Conservation (phyloP, 2,797 vertebrate species). For the Ctenosaura bakeri region DNA sequence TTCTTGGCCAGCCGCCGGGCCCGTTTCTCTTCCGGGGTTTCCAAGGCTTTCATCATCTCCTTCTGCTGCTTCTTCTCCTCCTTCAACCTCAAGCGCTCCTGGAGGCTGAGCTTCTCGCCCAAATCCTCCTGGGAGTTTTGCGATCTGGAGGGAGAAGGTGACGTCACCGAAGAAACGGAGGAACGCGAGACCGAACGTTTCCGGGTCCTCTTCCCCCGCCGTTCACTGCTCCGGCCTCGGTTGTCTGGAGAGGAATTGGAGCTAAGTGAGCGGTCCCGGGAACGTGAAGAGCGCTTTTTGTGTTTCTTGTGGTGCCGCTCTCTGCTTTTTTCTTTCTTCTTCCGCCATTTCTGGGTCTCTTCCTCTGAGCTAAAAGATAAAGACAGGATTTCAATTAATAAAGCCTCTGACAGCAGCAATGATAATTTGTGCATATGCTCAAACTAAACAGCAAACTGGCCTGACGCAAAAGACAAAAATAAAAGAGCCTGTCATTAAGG, state of each 20-base stretch:
- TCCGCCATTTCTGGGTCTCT: slow-evolving; percentile 63
- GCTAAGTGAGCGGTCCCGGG: slow-evolving; percentile 40
- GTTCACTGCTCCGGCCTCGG: slow-evolving; percentile 40
- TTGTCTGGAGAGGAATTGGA: slow-evolving; percentile 52
- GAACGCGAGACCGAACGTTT: slow-evolving; percentile 78
- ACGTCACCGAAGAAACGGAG: slow-evolving; percentile 83
- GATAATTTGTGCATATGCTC: too few relatives aligned
- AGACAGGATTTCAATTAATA: too few relatives aligned
- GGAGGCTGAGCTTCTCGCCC: slow-evolving; percentile 67
- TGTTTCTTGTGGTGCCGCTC: slow-evolving; percentile 56
- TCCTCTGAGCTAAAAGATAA: slow-evolving; percentile 62
- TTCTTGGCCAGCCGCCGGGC: slow-evolving; percentile 95
- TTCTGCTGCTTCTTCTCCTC: slow-evolving; percentile 89
- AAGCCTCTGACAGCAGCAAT: too few relatives aligned
- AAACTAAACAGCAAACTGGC: too few relatives aligned
- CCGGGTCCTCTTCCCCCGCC: background rate
- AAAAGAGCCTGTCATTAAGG: too few relatives aligned
- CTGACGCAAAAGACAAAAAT: too few relatives aligned
- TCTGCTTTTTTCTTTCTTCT: slow-evolving; percentile 53
- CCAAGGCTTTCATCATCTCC: slow-evolving; percentile 94
- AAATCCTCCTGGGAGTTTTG: slow-evolving; percentile 61
- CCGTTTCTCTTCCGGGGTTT: slow-evolving; percentile 96
- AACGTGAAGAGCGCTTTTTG: slow-evolving; percentile 6
- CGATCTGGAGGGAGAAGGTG: slow-evolving; percentile 59
- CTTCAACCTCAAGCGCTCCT: slow-evolving; percentile 75